Evolutionary conservation across 2,888 invertebrate genomes (phyloP), one percentile per base, ranked within the genome.

Genomic region (Drosophila formosana): DNA sequence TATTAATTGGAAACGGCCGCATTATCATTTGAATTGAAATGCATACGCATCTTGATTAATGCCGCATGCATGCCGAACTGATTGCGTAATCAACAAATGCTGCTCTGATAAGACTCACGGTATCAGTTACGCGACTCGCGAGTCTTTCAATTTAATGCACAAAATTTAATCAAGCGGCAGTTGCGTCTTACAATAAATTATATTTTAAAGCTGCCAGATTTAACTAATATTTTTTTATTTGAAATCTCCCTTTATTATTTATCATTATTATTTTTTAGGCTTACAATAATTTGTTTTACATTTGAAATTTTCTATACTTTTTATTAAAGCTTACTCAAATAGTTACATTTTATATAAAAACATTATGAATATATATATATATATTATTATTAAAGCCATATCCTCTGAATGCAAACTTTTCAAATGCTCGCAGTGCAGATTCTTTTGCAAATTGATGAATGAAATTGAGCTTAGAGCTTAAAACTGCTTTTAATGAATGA

Each of bases 41-140:
- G 39, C 61, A 55, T 32, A 49, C 52, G 23, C 56, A 18, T 49
- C 25, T 45, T 66, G 71, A 82, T 82, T 87, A 82, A 79, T 79
- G 53, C 66, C 55, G 34, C 55, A 63, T 69, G 66, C 68, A 75
- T 46, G 43, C 30, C 46, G 58, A 49, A 34, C 61, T 72, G 76
- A 84, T 84, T 82, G 71, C 53, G 52, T 64, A 75, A 82, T 70
- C 65, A 75, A 58, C 75, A 65, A 74, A 65, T 50, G 51, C n/a
- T 64, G 45, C 45, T 49, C 26, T 37, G 23, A 28, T 28, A 3
- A 37, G 37, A 9, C 41, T 7, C 2, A 11, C n/a, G 5, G 50
- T 77, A 67, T 73, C 53, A 23, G 57, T 64, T 61, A 32, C 56
- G 57, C 51, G 50, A 13, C 30, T 5, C 8, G 26, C 25, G 7